Evolutionary conservation across 1,140 invertebrate species (phyloP), one percentile per base, ranked within the genome.

Genomic region (Procambarus clarkii): DNA sequence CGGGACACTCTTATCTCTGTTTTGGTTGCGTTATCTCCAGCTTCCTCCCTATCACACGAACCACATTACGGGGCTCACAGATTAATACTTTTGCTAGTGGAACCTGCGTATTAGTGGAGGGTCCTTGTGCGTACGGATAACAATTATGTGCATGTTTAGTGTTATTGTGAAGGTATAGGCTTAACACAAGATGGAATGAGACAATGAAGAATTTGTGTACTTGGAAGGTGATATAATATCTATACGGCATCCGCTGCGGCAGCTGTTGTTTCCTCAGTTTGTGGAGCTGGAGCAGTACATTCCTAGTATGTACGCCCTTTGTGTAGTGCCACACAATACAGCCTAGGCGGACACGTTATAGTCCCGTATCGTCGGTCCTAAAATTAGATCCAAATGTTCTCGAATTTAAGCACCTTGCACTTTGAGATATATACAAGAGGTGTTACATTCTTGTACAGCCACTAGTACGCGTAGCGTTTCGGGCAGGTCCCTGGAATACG

Each of bases 1-100:
- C 80, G 60, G 50, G 50, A 82, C 50, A 60, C 80, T 34, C 80
- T 82, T 82, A 82, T 82, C 80, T 60, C 50, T 60, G 46, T 54
- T 44, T 60, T 60, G 54, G 54, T 44, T 48, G 24, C 80, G 21
- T 44, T 82, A 82, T 82, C 80, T 60, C 80, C 8, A 11, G 5
- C 21, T 64, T 82, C 80, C 54, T 82, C 80, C 80, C n/a, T 60
- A 82, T 7, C 54, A 60, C 50, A 60, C 21, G 4, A 58, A 82
- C 54, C 34, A 82, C 80, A 60, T 64, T 15, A 64, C 3, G 11
- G 34, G 21, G 21, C 60, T 64, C 21, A 18, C 60, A 64, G 1
- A 21, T 4, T 64, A 18, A 58, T 58, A 13, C 13, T 58, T 58
- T 58, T 58, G 54, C 2, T 58, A 21, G 60, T 64, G 60, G 60